These are phyloP conservation scores for Pleuronectes platessa DNA, from an alignment of 2,113 vertebrate species.

Conservation along the genomic window DNA sequence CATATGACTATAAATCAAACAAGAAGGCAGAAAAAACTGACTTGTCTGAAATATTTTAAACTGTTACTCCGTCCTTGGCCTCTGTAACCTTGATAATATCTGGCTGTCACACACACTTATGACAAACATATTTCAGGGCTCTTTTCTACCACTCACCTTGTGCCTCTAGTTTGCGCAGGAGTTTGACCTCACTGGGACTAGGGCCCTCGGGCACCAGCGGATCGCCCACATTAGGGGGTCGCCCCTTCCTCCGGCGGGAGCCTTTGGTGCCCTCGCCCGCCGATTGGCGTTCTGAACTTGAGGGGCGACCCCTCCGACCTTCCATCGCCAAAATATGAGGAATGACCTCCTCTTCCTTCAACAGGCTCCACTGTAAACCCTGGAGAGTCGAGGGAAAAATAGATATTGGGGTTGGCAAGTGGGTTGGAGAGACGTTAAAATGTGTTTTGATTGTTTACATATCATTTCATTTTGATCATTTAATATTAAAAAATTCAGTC, in stretches of 20 bases:
- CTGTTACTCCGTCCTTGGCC: neutral
- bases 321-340: slow-evolving; percentile 95
- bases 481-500: slow-evolving; percentile 24
- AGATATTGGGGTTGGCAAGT: slow-evolving; percentile 19
- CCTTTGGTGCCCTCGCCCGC: slow-evolving; percentile 81
- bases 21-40: slow-evolving; percentile 14
- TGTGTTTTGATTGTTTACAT: slow-evolving; percentile 19
- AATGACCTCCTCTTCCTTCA: slow-evolving; percentile 95
- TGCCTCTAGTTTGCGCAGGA: slow-evolving; percentile 94
- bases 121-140: slow-evolving; percentile 60
- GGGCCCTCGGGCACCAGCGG: slow-evolving; percentile 88
- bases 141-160: slow-evolving; percentile 86
- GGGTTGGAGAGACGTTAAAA: slow-evolving; percentile 1
- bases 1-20: neutral
- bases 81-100: slow-evolving; percentile 2
- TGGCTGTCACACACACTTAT: slow-evolving; percentile 14
- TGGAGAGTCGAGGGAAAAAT: slow-evolving; percentile 58
- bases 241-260: slow-evolving; percentile 90
- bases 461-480: neutral
- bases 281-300: slow-evolving; percentile 87
- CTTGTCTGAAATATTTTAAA: neutral
- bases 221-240: slow-evolving; percentile 91
- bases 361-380: slow-evolving; percentile 97
- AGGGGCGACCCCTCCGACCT: slow-evolving; percentile 90
- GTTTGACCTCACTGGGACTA: slow-evolving; percentile 89